Evolutionary conservation across 2,797 vertebrate species (phyloP).

Genomic region (Margarornis squamiger): DNA sequence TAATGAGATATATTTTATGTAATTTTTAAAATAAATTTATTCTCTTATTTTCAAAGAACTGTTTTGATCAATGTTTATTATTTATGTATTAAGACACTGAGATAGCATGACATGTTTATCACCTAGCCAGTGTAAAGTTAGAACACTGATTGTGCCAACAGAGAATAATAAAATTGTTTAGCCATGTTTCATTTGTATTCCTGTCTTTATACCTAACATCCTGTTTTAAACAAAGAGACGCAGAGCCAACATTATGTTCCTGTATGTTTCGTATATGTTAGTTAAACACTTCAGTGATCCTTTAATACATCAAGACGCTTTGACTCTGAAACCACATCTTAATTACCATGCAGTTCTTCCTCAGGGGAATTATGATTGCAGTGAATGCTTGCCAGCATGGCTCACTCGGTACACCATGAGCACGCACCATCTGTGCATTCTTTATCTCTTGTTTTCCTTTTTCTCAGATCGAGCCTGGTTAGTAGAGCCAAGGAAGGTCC

Average conservation of each 20-base stretch:
- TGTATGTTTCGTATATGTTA: not conserved
- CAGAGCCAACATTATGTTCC: not conserved
- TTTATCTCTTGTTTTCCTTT: not conserved
- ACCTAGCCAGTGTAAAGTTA: not conserved
- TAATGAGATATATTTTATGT: not conserved
- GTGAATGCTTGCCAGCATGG: not conserved
- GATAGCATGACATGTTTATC: not conserved
- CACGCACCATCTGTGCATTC: not conserved
- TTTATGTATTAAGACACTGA: not conserved
- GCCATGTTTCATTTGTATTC: not conserved
- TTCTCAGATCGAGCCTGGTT: conserved; percentile 94
- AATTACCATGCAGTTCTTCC: not conserved
- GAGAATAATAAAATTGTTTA: not conserved
- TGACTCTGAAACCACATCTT: not conserved
- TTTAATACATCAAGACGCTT: not conserved
- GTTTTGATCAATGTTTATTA: conserved; percentile 26
- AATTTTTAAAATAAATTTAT: not conserved
- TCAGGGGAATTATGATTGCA: not conserved
- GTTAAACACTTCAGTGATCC: not conserved
- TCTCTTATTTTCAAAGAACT: not conserved
- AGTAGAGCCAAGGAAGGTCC: conserved; percentile 97
- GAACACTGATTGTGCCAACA: not conserved
- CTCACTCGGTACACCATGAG: not conserved
- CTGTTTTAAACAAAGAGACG: not conserved
- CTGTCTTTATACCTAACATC: not conserved